These are phyloP conservation scores for Ochotona princeps DNA, from an alignment of 2,113 vertebrate species.

Conservation along the genomic window DNA sequence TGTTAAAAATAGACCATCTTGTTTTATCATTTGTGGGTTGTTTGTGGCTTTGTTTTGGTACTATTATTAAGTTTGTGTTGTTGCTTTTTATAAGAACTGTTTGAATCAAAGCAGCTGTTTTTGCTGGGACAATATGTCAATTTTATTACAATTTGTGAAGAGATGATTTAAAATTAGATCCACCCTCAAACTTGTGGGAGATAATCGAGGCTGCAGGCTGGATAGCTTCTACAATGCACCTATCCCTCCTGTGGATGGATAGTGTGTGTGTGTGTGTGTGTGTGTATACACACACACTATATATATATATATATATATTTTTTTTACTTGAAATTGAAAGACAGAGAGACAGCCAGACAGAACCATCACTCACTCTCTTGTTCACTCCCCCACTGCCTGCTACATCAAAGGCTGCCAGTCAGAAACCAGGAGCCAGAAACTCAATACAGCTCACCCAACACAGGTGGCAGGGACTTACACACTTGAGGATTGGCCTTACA, in stretches of 20 bases:
- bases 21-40: slow-evolving; percentile 59
- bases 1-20: slow-evolving; percentile 63
- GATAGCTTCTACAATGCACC: background rate
- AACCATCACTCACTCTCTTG: no score
- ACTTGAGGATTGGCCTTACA: background rate
- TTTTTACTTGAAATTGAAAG: no score
- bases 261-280: no score
- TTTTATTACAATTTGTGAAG: slow-evolving; percentile 56
- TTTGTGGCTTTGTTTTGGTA: background rate
- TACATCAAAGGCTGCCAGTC: no score
- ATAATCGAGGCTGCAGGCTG: background rate
- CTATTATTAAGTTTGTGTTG: slow-evolving; percentile 39
- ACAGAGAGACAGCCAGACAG: no score
- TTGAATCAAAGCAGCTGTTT: slow-evolving; percentile 72
- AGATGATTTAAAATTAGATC: background rate
- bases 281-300: no score
- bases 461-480: no score
- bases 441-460: no score
- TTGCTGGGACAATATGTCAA: slow-evolving; percentile 35
- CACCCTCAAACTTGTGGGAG: background rate
- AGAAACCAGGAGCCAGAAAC: no score
- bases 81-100: slow-evolving; percentile 51
- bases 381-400: no score
- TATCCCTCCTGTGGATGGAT: background rate
- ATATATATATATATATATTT: no score